Conservation (phyloP, 2,113 vertebrate species). For the Pungitius pungitius region DNA sequence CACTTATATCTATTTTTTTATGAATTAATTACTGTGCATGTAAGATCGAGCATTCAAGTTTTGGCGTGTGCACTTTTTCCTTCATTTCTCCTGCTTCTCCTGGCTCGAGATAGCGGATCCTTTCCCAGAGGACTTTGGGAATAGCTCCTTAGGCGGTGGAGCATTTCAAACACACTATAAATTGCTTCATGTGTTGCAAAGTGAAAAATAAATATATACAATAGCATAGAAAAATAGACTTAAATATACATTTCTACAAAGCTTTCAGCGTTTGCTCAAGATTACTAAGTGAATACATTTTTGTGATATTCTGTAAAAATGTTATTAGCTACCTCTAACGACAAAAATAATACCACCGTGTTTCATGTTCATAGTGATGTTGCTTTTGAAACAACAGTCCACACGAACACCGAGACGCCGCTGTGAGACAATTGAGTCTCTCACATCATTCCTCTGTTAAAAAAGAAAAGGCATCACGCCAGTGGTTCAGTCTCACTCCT, state of each 20-base stretch:
- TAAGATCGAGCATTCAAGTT: no score
- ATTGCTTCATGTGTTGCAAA: neutral
- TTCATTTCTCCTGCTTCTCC: neutral
- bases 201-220: neutral
- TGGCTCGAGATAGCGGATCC: neutral
- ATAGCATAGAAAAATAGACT: neutral
- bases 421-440: slow-evolving; percentile 6
- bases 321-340: neutral
- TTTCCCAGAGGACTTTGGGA: neutral
- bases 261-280: neutral
- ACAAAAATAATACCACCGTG: neutral
- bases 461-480: neutral
- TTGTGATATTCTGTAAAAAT: neutral
- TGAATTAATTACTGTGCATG: no score
- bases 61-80: neutral
- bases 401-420: neutral
- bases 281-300: neutral
- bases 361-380: neutral
- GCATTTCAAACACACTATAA: neutral
- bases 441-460: neutral
- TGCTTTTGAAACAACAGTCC: slow-evolving; percentile 10
- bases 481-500: slow-evolving; percentile 24
- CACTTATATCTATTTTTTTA: no score
- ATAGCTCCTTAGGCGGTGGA: no score
- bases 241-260: neutral